phyloP scores from a whole-genome alignment of 1,140 invertebrate genomes.

The Chymomyza costata region DNA sequence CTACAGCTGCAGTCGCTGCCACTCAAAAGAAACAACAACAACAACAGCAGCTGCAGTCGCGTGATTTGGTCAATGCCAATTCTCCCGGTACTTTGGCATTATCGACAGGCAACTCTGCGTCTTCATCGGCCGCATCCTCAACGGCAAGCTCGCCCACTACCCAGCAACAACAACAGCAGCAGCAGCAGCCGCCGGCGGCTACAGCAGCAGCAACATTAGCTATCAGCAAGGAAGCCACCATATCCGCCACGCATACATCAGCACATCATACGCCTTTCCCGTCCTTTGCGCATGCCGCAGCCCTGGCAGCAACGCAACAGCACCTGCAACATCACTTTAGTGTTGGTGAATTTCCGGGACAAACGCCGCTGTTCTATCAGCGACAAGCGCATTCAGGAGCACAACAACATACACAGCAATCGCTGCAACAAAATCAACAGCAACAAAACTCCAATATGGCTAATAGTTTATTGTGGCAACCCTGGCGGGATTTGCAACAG shows the following conservation, averaged over 20 bases:
- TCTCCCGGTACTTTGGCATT: conserved; percentile 10
- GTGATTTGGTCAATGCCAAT: too few species aligned
- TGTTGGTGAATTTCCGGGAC: conserved; percentile 13
- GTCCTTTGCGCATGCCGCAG: conserved; percentile 22
- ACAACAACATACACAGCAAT: conserved; percentile 22
- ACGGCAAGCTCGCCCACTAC: conserved; percentile 49
- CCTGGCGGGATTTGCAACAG: conserved; percentile 66
- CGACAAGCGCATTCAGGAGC: conserved; percentile 1
- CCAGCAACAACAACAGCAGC: conserved; percentile 11
- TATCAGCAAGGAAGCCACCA: not conserved
- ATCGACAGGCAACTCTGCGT: conserved; percentile 4
- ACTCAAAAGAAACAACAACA: conserved; percentile 11
- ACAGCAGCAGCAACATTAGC: conserved; percentile 17
- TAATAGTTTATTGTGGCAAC: conserved; percentile 68
- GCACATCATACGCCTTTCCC: conserved; percentile 8
- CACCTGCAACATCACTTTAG: conserved; percentile 30
- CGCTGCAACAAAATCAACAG: conserved; percentile 22
- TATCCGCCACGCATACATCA: conserved; percentile 3
- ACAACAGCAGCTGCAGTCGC: conserved; percentile 15
- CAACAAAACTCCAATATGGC: conserved; percentile 58
- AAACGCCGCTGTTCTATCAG: conserved; percentile 36
- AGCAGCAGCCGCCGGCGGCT: conserved; percentile 19
- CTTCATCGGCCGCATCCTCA: conserved; percentile 43
- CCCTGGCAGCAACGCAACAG: conserved; percentile 44
- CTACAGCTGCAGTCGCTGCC: conserved; percentile 16